A percentile compares a stretch with the other conserved stretches of the same genome.
phyloP scores from a whole-genome alignment of 2,888 invertebrate species.

The Stenodera caucasica region DNA sequence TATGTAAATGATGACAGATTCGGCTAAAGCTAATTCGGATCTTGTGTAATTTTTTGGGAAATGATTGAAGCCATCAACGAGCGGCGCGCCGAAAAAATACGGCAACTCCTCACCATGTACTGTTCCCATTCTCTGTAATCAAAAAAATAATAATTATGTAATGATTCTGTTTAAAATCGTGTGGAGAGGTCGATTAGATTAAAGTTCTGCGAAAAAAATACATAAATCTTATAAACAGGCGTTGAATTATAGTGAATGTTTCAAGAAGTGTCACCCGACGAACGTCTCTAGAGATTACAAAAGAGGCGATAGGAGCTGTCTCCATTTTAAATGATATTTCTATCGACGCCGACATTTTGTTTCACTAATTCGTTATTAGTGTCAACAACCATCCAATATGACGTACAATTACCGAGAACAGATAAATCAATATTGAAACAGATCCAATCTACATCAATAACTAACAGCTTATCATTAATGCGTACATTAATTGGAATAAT shows the following conservation, averaged over 20 bases:
- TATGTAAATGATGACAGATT: constrained; percentile 85
- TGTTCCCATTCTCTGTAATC: constrained; percentile 80
- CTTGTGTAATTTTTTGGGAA: constrained; percentile 88
- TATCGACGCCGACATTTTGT: not conserved
- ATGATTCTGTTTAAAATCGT: too few species aligned
- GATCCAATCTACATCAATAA: not conserved
- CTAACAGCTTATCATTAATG: not conserved
- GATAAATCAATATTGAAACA: constrained; percentile 5
- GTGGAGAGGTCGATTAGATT: too few species aligned
- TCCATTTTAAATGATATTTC: not conserved
- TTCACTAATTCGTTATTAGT: not conserved
- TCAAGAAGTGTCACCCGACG: not conserved
- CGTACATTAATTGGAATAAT: not conserved
- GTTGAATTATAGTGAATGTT: not conserved
- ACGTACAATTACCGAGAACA: not conserved
- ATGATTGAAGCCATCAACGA: constrained; percentile 80
- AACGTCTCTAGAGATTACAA: not conserved
- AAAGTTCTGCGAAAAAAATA: too few species aligned
- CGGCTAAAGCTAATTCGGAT: constrained; percentile 81
- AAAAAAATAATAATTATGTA: too few species aligned
- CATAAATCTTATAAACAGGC: too few species aligned
- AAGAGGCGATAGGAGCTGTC: not conserved
- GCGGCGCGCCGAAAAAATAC: constrained; percentile 88
- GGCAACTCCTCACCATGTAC: constrained; percentile 91
- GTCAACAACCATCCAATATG: not conserved